Evolutionary conservation across 2,797 vertebrate species (phyloP).

Genomic region (Gambelia wislizenii): DNA sequence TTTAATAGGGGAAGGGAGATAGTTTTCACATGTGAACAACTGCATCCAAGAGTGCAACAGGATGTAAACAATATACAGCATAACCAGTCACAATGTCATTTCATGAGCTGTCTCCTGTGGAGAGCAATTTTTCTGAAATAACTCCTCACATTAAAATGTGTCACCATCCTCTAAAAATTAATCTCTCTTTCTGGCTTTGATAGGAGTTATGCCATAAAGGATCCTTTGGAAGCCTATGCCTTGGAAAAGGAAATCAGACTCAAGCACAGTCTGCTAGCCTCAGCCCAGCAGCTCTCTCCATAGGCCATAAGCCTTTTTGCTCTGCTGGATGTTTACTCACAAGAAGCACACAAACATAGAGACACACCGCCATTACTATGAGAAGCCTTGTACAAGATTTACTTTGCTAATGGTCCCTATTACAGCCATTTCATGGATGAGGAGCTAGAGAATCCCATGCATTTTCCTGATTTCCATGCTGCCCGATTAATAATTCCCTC

Average conservation of each 20-base stretch:
- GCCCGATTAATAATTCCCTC: background rate
- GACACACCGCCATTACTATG: background rate
- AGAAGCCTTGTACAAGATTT: background rate
- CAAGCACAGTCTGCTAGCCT: background rate
- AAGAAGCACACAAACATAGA: background rate
- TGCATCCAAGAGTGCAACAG: background rate
- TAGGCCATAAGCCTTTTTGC: background rate
- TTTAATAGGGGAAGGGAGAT: background rate
- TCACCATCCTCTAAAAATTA: too few relatives aligned
- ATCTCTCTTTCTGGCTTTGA: too few relatives aligned
- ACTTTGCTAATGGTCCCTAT: background rate
- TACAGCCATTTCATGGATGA: background rate
- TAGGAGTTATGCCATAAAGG: background rate
- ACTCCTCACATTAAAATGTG: too few relatives aligned
- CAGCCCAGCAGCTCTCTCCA: background rate
- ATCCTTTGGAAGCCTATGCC: background rate
- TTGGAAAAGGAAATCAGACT: background rate
- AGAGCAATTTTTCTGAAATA: too few relatives aligned
- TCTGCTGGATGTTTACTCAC: too few relatives aligned
- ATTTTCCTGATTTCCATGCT: background rate
- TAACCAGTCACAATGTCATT: background rate
- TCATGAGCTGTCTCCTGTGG: too few relatives aligned
- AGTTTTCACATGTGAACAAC: background rate
- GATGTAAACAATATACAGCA: background rate
- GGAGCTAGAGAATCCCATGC: too few relatives aligned